These are phyloP conservation scores for Drosophila aldrichi DNA, from an alignment of 2,888 invertebrate genomes.

Conservation along the genomic window DNA sequence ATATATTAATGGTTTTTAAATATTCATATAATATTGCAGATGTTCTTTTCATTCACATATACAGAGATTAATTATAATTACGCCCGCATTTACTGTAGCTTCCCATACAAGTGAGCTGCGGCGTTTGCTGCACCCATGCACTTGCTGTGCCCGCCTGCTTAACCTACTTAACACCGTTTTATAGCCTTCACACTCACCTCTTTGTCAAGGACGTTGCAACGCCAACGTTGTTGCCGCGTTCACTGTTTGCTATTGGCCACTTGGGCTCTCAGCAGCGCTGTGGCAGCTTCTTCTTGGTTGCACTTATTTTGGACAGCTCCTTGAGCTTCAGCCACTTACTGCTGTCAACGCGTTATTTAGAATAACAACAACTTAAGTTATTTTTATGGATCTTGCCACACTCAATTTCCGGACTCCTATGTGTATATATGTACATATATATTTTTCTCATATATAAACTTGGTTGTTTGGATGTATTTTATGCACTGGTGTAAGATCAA, in stretches of 20 bases:
- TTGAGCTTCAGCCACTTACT: conserved; percentile 64
- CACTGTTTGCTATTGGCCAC: conserved; percentile 39
- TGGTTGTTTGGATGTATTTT: conserved; percentile 39
- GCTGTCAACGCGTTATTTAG: conserved; percentile 71
- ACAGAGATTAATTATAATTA: not conserved
- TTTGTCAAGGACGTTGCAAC: conserved; percentile 71
- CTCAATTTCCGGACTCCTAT: conserved; percentile 39
- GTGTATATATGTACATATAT: conserved; percentile 5
- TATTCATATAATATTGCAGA: not conserved
- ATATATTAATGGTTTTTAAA: not conserved
- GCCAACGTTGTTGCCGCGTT: conserved; percentile 40
- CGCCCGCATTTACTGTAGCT: conserved; percentile 16
- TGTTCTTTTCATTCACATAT: not conserved
- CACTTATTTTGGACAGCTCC: conserved; percentile 62
- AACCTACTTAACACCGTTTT: conserved; percentile 46
- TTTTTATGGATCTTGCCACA: conserved; percentile 70
- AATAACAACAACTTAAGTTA: conserved; percentile 66
- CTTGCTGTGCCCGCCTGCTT: conserved; percentile 24
- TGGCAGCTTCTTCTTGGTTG: conserved; percentile 44
- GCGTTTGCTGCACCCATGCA: conserved; percentile 11
- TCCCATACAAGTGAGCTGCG: conserved; percentile 7
- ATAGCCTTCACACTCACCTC: conserved; percentile 72
- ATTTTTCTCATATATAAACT: conserved; percentile 4
- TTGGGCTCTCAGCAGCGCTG: conserved; percentile 45
- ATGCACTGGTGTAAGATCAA: conserved; percentile 66